A percentile compares a stretch with the other conserved stretches of the same genome.
phyloP scores from a whole-genome alignment of 2,888 invertebrate genomes.

The Campoletis raptor region DNA sequence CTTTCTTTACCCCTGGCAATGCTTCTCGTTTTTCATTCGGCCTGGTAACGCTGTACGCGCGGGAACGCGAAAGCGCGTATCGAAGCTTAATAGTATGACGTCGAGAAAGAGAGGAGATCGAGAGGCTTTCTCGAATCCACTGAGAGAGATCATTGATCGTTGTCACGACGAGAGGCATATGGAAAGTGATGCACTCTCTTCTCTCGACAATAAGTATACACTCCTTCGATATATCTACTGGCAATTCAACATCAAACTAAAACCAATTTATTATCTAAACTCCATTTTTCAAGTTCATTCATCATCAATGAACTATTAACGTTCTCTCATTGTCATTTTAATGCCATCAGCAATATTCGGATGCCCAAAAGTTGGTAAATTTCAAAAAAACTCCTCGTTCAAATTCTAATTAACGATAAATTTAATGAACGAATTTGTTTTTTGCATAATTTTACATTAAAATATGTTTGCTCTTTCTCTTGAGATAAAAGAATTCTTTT shows the following conservation, averaged over 20 bases:
- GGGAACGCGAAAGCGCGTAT: conserved; percentile 53
- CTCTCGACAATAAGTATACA: conserved; percentile 29
- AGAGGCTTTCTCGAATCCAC: conserved; percentile 42
- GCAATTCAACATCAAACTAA: not conserved
- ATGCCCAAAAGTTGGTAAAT: not conserved
- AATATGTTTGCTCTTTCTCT: not conserved
- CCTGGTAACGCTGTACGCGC: conserved; percentile 46
- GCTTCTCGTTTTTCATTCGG: conserved; percentile 60
- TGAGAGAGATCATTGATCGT: conserved; percentile 63
- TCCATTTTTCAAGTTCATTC: not conserved
- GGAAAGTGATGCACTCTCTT: conserved; percentile 61
- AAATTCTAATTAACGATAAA: not conserved
- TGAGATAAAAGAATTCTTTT: not conserved
- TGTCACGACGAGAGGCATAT: conserved; percentile 54
- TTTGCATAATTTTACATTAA: not conserved
- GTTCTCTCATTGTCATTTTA: not conserved
- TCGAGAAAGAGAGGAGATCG: conserved; percentile 34
- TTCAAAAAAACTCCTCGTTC: not conserved
- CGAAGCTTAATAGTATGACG: conserved; percentile 50
- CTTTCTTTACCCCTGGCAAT: conserved; percentile 10
- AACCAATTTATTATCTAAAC: not conserved
- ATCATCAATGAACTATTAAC: not conserved
- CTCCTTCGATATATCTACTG: conserved; percentile 25
- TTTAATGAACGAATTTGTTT: not conserved
- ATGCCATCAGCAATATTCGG: not conserved